Evolutionary conservation across 1,140 invertebrate genomes (phyloP), one percentile per base, ranked within the genome.

Genomic region (Anadara kagoshimensis): DNA sequence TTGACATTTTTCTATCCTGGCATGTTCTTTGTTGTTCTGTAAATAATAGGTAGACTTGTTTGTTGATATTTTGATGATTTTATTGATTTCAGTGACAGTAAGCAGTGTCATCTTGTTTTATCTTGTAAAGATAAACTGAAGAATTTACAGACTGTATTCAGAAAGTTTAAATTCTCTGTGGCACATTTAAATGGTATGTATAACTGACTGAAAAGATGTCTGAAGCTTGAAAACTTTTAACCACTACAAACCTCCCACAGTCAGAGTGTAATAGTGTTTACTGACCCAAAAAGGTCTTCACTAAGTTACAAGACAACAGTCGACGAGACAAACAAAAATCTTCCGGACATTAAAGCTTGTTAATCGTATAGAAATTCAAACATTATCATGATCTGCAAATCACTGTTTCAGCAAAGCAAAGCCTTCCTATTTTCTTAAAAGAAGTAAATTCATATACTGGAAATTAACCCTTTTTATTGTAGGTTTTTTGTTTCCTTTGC

Each of bases 101-200:
- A 18, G 22, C 20, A 20, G 1, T 51, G 49, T 29, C 29, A 22
- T 41, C 22, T 64, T 5, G 24, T 49, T 64, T 26, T 69, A 47
- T 70, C 44, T 16, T 54, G 51, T 54, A 57, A 4, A 20, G 36
- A 22, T 54, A 54, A 36, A 16, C n/a, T 26, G 14, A 36, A 56
- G 63, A 29, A 16, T 18, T 26, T 44, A 16, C 5, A 14, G 16
- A 24, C 36, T 64, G 41, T 49, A 20, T 71, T 71, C 59, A 43
- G 22, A 45, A 47, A 54, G 11, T 26, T 29, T 41, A 44, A 29
- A 24, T 29, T 61, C 26, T 22, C 26, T 10, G 45, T 29, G 29
- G 5, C 26, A 5, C 7, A 53, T 62, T 16, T 62, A 26, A 44
- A 74, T 24, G 51, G 54, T 56, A 16, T 66, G 29, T 41, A 18